phyloP scores from a whole-genome alignment of 2,797 vertebrate species.

The Xyrichtys novacula region DNA sequence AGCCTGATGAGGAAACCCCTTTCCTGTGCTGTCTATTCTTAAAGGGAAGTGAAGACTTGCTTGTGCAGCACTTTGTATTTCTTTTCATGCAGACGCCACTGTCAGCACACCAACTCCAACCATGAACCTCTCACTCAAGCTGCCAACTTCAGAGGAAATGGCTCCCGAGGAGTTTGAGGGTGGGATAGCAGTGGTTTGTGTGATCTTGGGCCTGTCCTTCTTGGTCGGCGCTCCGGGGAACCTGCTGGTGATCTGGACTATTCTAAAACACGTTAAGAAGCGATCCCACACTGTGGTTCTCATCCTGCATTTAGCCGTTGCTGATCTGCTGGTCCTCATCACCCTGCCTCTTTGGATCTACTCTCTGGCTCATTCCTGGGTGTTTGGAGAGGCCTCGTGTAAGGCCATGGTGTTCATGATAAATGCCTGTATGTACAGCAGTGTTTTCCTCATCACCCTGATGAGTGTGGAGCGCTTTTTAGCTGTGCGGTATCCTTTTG shows the following conservation, averaged over 20 bases:
- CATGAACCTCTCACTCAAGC: slow-evolving; percentile 69
- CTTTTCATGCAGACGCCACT: slow-evolving; percentile 65
- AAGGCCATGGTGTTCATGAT: slow-evolving; percentile 87
- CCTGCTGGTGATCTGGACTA: slow-evolving; percentile 90
- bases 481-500: slow-evolving; percentile 87
- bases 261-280: slow-evolving; percentile 84
- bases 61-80: slow-evolving; percentile 66
- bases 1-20: slow-evolving; percentile 60
- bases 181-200: slow-evolving; percentile 75
- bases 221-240: slow-evolving; percentile 88
- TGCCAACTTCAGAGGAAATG: slow-evolving; percentile 48
- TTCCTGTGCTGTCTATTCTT: slow-evolving; percentile 65
- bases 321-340: slow-evolving; percentile 89
- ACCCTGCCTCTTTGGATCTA: slow-evolving; percentile 93
- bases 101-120: slow-evolving; percentile 57
- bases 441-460: slow-evolving; percentile 89
- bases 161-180: slow-evolving; percentile 61
- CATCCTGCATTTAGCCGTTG: slow-evolving; percentile 88
- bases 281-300: slow-evolving; percentile 87
- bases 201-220: slow-evolving; percentile 87
- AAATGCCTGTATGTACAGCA: slow-evolving; percentile 90
- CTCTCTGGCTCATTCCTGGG: slow-evolving; percentile 85
- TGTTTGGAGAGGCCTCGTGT: slow-evolving; percentile 83
- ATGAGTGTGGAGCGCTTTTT: slow-evolving; percentile 90
- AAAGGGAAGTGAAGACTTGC: slow-evolving; percentile 81